These are phyloP conservation scores for Aspidiotus destructor DNA, from an alignment of 2,888 invertebrate genomes.

Conservation along the genomic window DNA sequence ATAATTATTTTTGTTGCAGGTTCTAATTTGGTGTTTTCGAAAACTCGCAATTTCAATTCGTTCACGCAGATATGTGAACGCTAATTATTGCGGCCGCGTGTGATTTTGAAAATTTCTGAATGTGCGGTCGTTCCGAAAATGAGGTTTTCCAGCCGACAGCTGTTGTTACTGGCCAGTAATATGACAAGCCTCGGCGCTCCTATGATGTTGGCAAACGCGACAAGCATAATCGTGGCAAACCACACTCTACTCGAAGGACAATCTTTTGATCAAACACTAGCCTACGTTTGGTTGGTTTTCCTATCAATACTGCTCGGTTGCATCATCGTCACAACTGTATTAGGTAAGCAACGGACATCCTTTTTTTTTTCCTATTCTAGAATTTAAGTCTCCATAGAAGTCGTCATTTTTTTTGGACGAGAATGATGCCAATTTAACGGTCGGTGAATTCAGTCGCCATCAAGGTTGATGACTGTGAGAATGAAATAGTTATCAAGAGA, in stretches of 20 bases:
- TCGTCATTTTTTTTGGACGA: too few relatives aligned
- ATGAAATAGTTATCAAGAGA: too few relatives aligned
- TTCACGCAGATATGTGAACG: constrained; percentile 48
- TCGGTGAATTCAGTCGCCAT: too few relatives aligned
- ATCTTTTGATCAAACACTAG: constrained; percentile 13
- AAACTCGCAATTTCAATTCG: constrained; percentile 51
- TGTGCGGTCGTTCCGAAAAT: constrained; percentile 9
- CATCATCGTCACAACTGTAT: constrained; percentile 54
- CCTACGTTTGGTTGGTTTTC: constrained; percentile 22
- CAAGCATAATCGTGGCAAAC: constrained; percentile 21
- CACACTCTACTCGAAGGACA: constrained; percentile 13
- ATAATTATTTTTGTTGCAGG: too few relatives aligned
- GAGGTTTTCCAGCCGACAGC: constrained; percentile 18
- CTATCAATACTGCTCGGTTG: constrained; percentile 45
- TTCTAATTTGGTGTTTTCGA: too few relatives aligned
- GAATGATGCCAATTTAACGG: too few relatives aligned
- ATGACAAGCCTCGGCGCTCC: constrained; percentile 28
- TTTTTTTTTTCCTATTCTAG: too few relatives aligned
- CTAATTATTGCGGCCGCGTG: constrained; percentile 1
- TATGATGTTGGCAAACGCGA: constrained; percentile 25
- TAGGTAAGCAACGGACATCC: constrained; percentile 45
- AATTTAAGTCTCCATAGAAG: too few relatives aligned
- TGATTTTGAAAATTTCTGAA: background rate
- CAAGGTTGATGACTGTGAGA: too few relatives aligned
- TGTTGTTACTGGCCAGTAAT: constrained; percentile 17